Conservation (phyloP, 2,888 invertebrate genomes). For the Criorhina ranunculi region DNA sequence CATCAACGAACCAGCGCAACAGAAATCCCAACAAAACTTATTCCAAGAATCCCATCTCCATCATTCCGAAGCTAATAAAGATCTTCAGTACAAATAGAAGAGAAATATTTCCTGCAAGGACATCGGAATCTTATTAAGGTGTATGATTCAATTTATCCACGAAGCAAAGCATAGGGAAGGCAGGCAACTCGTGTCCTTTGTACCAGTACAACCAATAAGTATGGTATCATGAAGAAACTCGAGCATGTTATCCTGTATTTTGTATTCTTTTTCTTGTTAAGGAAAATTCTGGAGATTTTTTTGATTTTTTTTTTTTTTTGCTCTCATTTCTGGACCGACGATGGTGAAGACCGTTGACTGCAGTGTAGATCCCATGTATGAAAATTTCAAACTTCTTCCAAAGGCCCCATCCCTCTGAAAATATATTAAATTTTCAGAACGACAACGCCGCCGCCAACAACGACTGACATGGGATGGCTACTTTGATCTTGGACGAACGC, state of each 20-base stretch:
- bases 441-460: no score
- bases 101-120: slow-evolving; percentile 65
- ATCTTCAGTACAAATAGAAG: slow-evolving; percentile 25
- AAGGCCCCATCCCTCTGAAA: no score
- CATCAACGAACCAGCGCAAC: background rate
- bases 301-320: no score
- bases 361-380: slow-evolving; percentile 39
- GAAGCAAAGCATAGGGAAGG: slow-evolving; percentile 28
- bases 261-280: slow-evolving; percentile 9
- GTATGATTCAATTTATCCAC: slow-evolving; percentile 65
- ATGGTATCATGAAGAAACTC: slow-evolving; percentile 26
- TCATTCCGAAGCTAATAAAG: slow-evolving; percentile 58
- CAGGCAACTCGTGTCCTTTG: background rate
- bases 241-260: slow-evolving; percentile 26
- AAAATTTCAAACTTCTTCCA: slow-evolving; percentile 58
- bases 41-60: slow-evolving; percentile 29
- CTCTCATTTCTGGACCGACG: slow-evolving; percentile 48
- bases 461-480: no score
- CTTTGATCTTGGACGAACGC: no score
- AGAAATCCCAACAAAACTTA: slow-evolving; percentile 1
- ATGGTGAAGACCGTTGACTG: background rate
- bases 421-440: slow-evolving; percentile 28
- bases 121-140: slow-evolving; percentile 68
- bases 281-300: slow-evolving; percentile 28
- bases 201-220: background rate